Conservation (phyloP, 2,113 vertebrate genomes). For the Orientallactaga bullata region DNA sequence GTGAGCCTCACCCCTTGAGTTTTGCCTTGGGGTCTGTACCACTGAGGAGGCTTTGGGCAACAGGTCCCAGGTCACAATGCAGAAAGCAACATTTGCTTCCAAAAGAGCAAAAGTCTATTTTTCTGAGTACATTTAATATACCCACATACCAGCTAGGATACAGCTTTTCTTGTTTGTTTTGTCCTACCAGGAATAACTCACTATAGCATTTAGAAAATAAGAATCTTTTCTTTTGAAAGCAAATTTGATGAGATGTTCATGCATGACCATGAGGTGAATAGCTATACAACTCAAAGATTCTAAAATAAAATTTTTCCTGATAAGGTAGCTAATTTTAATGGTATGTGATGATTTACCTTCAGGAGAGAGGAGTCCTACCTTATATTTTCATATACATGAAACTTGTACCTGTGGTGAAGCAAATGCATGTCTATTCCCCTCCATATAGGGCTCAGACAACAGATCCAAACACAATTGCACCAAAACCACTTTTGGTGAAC, state of each 20-base stretch:
- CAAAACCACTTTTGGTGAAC: no score
- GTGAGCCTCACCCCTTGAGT: accelerated
- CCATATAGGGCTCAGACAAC: no score
- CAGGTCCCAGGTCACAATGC: not conserved
- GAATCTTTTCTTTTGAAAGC: constrained; percentile 7
- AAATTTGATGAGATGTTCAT: not conserved
- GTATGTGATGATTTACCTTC: not conserved
- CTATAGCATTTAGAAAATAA: not conserved
- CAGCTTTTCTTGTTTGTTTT: not conserved
- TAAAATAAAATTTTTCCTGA: not conserved
- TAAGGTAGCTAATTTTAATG: constrained; percentile 27
- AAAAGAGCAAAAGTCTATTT: not conserved
- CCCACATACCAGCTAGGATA: no score
- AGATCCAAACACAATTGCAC: no score
- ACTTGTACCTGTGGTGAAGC: no score
- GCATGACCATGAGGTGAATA: not conserved
- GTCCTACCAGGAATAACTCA: not conserved
- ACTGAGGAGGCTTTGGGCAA: not conserved
- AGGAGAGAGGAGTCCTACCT: not conserved
- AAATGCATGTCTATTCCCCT: no score
- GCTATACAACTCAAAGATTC: not conserved
- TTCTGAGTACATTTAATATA: not conserved
- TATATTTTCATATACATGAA: not conserved
- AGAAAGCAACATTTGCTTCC: not conserved
- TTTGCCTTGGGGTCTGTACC: not conserved